phyloP scores from a whole-genome alignment of 2,113 vertebrate genomes.

The Podocnemis expansa region DNA sequence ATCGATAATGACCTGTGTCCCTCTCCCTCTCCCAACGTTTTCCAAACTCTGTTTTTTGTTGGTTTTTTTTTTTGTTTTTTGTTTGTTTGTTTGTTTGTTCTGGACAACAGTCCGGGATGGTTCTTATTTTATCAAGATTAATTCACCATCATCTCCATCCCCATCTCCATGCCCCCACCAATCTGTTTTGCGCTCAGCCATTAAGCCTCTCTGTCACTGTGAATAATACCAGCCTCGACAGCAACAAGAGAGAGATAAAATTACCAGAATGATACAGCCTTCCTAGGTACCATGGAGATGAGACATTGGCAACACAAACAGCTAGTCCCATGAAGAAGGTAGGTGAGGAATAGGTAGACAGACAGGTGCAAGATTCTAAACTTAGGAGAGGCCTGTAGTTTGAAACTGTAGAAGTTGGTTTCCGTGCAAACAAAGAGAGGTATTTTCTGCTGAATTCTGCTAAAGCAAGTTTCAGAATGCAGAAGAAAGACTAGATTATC shows the following conservation, averaged over 20 bases:
- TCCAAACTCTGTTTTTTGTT: background rate
- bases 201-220: background rate
- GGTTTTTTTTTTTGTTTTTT: too few species aligned
- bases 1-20: background rate
- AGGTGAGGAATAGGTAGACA: background rate
- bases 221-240: background rate
- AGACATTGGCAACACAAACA: background rate
- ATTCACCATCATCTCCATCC: background rate
- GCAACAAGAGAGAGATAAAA: background rate
- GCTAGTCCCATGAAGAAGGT: rapidly evolving
- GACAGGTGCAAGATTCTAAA: background rate
- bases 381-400: background rate
- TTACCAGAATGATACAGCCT: background rate
- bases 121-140: background rate
- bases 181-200: background rate
- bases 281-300: background rate
- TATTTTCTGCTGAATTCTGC: background rate
- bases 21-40: background rate
- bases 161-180: too few species aligned
- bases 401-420: rapidly evolving
- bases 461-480: background rate
- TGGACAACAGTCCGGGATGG: background rate
- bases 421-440: background rate
- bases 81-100: too few species aligned
- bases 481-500: background rate